phyloP scores from a whole-genome alignment of 2,888 invertebrate genomes.

The Nymphalis urticae region DNA sequence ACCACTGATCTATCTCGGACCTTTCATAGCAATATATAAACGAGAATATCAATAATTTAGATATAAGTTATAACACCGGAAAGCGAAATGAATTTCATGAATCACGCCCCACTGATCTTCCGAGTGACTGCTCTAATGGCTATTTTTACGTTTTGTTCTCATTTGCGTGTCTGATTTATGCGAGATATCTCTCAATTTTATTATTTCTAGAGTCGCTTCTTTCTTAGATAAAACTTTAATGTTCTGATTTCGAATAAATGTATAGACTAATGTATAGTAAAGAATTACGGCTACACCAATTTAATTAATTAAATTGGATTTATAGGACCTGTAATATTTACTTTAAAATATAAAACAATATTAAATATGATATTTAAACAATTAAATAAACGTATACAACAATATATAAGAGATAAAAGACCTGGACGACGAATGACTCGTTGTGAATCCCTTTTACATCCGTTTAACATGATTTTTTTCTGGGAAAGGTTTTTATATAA shows the following conservation, averaged over 20 bases:
- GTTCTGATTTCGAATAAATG: constrained; percentile 14
- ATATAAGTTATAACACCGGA: constrained; percentile 42
- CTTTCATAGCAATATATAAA: constrained; percentile 17
- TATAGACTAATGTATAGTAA: constrained; percentile 5
- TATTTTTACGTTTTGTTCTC: constrained; percentile 63
- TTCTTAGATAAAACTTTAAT: constrained; percentile 18
- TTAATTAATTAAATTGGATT: no score
- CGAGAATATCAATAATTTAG: constrained; percentile 42
- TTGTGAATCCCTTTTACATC: no score
- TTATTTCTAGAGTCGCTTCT: constrained; percentile 43
- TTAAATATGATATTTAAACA: no score
- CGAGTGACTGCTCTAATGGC: constrained; percentile 66
- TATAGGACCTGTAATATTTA: no score
- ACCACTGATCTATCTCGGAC: no score
- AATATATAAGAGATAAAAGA: no score
- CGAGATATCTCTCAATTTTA: constrained; percentile 62
- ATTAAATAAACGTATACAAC: no score
- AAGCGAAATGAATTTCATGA: constrained; percentile 63
- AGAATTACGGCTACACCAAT: no score
- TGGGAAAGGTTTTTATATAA: no score
- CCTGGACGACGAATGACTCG: no score
- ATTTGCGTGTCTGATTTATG: constrained; percentile 71
- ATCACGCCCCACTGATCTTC: constrained; percentile 67
- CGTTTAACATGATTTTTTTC: no score
- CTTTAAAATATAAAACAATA: no score